Evolutionary conservation across 30 jellyfish, hydroid and myxozoan species (phyloP), one percentile per base, ranked within the genome.

Genomic region (Hydractinia echinata): DNA sequence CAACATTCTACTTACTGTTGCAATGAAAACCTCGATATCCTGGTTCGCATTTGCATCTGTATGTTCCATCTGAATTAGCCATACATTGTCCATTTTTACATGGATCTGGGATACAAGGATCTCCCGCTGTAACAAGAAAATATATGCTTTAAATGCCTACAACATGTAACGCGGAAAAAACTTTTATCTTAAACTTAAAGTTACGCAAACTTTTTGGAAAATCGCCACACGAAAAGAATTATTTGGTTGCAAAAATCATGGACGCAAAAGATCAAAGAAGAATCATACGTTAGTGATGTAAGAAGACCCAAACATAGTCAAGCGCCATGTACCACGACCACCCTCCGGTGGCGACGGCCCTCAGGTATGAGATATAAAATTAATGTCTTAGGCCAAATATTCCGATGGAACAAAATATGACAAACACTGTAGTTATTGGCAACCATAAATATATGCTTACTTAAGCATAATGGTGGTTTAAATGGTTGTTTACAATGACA

Each of bases 401-500:
- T 21, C 3, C 20, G 20, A 19, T 66, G 16, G 10, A 53, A 66
- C 16, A 21, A 7, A 81, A 64, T 6, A 83, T n/a, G 13, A 72
- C 95, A 64, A 30, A 30, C 44, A 30, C 44, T 30, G 44, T 30
- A 0, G 44, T 30, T 30, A 30, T 30, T 30, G 2, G 44, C 44
- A 30, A 30, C 44, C 44, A 30, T 30, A 30, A 30, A 30, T 30
- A 30, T 30, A 30, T 30, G 44, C 44, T 2, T 87, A 92, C 98
- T 77, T 49, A 76, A 81, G 83, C 98, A 92, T 51, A 51, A 70
- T 7, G 85, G 85, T 7, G 92, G 97, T 67, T 62, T 76, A 55
- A 56, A 87, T 19, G 95, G 95, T 10, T 84, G 53, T 44, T 84
- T 93, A 58, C 98, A 92, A 3, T 61, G 30, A 81, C 98, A 92